Evolutionary conservation across 2,113 vertebrate species (phyloP), one percentile per base, ranked within the genome.

Genomic region (Poeciliopsis prolifica): DNA sequence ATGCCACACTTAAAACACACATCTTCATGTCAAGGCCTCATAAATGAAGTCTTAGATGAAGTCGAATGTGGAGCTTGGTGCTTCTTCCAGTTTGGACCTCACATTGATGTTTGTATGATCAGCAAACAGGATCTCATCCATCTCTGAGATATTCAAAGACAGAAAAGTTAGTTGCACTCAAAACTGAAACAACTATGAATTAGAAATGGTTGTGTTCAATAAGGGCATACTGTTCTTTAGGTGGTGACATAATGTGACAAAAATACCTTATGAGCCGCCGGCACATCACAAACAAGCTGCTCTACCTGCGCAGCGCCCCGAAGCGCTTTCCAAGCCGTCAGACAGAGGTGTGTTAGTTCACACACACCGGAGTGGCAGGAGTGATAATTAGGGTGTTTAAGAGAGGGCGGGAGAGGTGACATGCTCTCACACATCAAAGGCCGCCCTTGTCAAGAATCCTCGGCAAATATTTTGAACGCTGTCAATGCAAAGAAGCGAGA

Each of bases 311-410:
- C 37, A 22, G 28, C 33, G 73, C 73, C 92, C 85, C 68, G 65
- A 80, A 88, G 86, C 84, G 44, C 63, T 87, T 89, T 89, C 81
- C 88, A 85, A 87, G 71, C 75, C 19, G 62, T 77, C 82, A 80
- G 26, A 84, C 31, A 68, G 60, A 83, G 86, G 83, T 86, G 88
- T 85, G 86, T 87, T 76, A 66, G 67, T 89, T 58, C 68, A 74
- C 81, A 88, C 77, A 69, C 86, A 73, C 71, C 65, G 0, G 68
- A 88, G 84, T 76, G 85, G 80, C 85, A 90, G 80, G 54, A 81
- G 90, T 88, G 85, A 92, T 92, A 93, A 94, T 92, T 90, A 89
- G 80, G 81, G 89, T 90, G 89, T 91, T 92, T 91, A 91, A 87
- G 86, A 84, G 77, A 82, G 85, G 77, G 87, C 26, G 86, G 89